phyloP scores from a whole-genome alignment of 2,113 vertebrate genomes.

The Mesitornis unicolor region DNA sequence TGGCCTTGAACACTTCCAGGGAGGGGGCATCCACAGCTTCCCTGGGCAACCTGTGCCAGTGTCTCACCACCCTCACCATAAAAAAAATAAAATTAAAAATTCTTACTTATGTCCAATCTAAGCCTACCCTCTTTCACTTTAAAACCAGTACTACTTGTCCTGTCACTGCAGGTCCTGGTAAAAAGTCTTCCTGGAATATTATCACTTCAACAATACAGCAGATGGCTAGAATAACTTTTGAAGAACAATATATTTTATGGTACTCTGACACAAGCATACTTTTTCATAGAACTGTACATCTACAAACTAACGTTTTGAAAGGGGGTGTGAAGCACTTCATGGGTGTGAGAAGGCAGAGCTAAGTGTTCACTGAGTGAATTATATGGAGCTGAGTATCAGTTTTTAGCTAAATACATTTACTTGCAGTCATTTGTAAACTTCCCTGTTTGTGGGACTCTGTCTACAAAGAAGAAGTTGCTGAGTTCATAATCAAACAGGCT shows the following conservation, averaged over 20 bases:
- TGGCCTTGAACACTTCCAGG: no score
- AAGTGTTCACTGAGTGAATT: neutral
- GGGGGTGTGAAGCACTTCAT: neutral
- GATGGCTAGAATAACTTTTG: neutral
- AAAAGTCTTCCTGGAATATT: neutral
- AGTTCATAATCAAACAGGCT: neutral
- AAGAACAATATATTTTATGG: neutral
- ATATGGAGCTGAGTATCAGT: neutral
- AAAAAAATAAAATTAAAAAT: no score
- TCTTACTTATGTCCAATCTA: no score
- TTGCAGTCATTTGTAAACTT: neutral
- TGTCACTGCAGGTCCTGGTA: no score
- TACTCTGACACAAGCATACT: neutral
- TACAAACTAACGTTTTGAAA: neutral
- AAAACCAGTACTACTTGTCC: no score
- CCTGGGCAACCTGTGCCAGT: no score
- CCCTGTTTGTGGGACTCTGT: neutral
- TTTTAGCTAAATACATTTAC: neutral
- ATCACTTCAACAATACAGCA: fast-evolving
- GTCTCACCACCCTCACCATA: no score
- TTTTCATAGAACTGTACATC: neutral
- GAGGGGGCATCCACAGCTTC: no score
- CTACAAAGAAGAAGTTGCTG: neutral
- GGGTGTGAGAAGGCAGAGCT: neutral
- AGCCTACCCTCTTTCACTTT: no score